Percentiles rank a stretch among this genome's conserved stretches.
Conservation (phyloP, 1,140 invertebrate genomes). For the Aphaenogaster rudis region DNA sequence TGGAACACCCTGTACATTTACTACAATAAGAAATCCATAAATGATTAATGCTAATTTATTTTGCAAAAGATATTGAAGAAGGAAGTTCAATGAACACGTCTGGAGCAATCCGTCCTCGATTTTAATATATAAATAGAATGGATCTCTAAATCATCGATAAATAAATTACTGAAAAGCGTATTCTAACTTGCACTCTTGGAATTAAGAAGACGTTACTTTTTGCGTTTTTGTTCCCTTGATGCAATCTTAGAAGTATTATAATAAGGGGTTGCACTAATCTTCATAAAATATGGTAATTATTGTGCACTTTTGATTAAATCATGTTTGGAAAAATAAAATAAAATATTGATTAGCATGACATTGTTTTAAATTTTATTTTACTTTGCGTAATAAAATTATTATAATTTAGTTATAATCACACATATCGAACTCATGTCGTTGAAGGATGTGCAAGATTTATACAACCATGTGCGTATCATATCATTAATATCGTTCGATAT, state of each 20-base stretch:
- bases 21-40: no score
- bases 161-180: neutral
- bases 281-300: neutral
- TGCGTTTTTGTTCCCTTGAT: neutral
- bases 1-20: no score
- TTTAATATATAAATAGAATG: neutral
- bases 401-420: neutral
- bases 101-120: no score
- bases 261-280: neutral
- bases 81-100: no score
- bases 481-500: neutral
- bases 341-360: neutral
- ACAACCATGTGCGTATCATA: neutral
- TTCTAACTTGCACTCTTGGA: neutral
- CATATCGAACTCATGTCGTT: neutral
- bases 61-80: no score
- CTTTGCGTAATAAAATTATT: neutral
- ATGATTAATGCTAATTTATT: no score
- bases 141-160: neutral
- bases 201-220: neutral
- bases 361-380: neutral
- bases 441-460: neutral
- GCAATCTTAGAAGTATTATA: neutral
- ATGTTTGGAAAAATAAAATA: neutral
- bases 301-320: neutral